These are phyloP conservation scores for Gandaritis pyraliata DNA, from an alignment of 2,888 invertebrate genomes.

Conservation along the genomic window DNA sequence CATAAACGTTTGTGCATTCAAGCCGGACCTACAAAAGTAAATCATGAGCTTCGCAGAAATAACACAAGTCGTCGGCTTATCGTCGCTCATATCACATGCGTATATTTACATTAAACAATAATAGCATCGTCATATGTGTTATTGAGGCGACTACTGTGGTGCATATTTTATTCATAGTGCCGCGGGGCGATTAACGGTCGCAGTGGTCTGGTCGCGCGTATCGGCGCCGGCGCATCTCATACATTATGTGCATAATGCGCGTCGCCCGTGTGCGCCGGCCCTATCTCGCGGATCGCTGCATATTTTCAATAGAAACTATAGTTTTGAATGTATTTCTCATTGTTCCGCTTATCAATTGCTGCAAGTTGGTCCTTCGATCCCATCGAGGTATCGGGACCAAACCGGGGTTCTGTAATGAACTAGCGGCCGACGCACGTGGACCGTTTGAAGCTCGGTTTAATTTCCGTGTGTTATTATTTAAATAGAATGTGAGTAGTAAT, in stretches of 20 bases:
- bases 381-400: slow-evolving; percentile 6
- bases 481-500: slow-evolving; percentile 30
- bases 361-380: slow-evolving; percentile 15
- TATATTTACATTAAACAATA: slow-evolving; percentile 28
- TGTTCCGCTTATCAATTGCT: slow-evolving; percentile 31
- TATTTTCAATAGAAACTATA: slow-evolving; percentile 36
- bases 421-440: neutral
- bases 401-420: slow-evolving; percentile 19
- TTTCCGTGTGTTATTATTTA: slow-evolving; percentile 27
- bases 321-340: slow-evolving; percentile 34
- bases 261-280: slow-evolving; percentile 36
- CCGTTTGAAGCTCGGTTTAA: slow-evolving; percentile 15
- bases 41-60: slow-evolving; percentile 4
- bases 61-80: slow-evolving; percentile 20
- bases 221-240: slow-evolving; percentile 43
- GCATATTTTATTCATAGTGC: slow-evolving; percentile 29
- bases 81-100: slow-evolving; percentile 23
- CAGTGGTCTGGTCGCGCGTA: slow-evolving; percentile 33
- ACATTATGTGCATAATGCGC: slow-evolving; percentile 45
- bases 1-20: slow-evolving; percentile 9
- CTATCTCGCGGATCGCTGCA: slow-evolving; percentile 38
- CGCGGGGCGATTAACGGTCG: slow-evolving; percentile 33
- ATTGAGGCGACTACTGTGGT: slow-evolving; percentile 25
- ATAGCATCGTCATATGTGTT: slow-evolving; percentile 25
- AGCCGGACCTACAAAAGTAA: slow-evolving; percentile 2